Evolutionary conservation across 2,113 vertebrate genomes (phyloP), one percentile per base, ranked within the genome.

Genomic region (Otus sunia): DNA sequence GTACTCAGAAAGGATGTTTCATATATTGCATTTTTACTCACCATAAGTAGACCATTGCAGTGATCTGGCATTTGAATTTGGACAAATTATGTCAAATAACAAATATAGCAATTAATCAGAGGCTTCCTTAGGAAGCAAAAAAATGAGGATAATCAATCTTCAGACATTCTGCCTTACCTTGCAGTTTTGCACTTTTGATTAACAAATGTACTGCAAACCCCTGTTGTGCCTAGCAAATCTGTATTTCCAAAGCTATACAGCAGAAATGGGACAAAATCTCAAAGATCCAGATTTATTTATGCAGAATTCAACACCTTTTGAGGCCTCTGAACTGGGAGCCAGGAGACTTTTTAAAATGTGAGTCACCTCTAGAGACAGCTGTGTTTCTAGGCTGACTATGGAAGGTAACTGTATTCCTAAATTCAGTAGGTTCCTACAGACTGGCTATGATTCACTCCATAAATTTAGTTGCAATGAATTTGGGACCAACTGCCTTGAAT

Each of bases 51-150:
- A 86, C 32, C 4, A 0, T 76, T 92, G 39, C 79, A 88, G 60
- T 60, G 52, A 87, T 78, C 56, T 91, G 50, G 27, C 27, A 90
- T 93, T 97, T 96, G 87, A 90, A 91, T 90, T 86, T 91, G 39
- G 25, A 93, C 43, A 64, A 66, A 85, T 92, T 91, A 83, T 76
- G 81, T 84, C 93, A 66, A 95, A 85, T 95, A 93, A 90, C 6
- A 94, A 92, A 90, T 95, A 76, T 6, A 82, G 74, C 27, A 91
- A 96, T 96, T 95, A 96, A 94, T 94, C 90, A 96, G 77, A 93
- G 34, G 67, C 39, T 93, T 94, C 88, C 67, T 94, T 96, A 82
- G 74, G 45, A 87, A 91, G 94, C 58, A 89, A 91, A 91, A 93
- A 92, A 64, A 41, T 52, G 20, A 78, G 71, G 69, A 90, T 95